Base-by-base conservation (phyloP, 2,797 vertebrate species). In the Lepidocolaptes lacrymiger region DNA sequence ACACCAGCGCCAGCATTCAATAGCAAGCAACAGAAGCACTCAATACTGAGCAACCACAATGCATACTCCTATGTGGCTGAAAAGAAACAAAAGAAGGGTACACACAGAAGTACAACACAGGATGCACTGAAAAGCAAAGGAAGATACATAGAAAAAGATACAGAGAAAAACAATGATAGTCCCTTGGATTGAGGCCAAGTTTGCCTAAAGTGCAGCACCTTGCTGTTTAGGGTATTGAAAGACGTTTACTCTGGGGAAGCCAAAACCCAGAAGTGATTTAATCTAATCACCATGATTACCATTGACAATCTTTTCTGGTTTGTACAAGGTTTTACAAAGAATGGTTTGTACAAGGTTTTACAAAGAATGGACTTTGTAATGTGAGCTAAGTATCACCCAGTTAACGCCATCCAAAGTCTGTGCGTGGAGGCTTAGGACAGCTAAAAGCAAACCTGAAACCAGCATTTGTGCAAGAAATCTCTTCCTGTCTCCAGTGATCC, bases 1-100 rank as follows among this genome's bases (percentile, higher is more conserved):
- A 95, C 93, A 97, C 92, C 94, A 96, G 93, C 79, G n/a, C 82
- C 68, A 93, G 88, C 80, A 94, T 91, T 97, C 94, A 96, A 68
- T 73, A 92, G 80, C 67, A 91, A 92, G 90, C 73, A 94, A 92
- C 59, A 83, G 88, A 80, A 92, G 68, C 74, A 83, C 86, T 91
- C 88, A 52, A 88, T 92, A 91, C 72, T 49, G 74, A 92, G 75
- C 90, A 94, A 71, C 85, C 67, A 84, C 87, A 96, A 62, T 62
- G 73, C 41, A 69, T 46, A 75, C 37, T 87, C 67, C 58, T 88
- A 66, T 71, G 75, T 37, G 82, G 76, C 66, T 91, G 80, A 84
- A 91, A 93, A 95, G 91, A 93, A 93, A 95, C 89, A 93, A 85
- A 96, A 75, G 88, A 63, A 87, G 43, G 39, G 78, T 52, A 88